Evolutionary conservation across 2,113 vertebrate genomes (phyloP), one percentile per base, ranked within the genome.

Genomic region (Bucco capensis): DNA sequence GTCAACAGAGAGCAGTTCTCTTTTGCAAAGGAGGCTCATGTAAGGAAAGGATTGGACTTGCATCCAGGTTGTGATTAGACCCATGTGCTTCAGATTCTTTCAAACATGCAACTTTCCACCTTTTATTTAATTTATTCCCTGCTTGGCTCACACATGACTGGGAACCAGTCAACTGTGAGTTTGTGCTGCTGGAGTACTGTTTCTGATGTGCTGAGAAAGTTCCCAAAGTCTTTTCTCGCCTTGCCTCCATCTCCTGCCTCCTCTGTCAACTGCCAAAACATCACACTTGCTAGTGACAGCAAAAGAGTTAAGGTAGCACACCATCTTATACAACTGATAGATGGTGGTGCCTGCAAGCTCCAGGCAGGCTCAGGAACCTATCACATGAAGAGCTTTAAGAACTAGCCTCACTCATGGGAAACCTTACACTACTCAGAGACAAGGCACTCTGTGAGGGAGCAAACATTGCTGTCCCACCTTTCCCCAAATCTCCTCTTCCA

Each of bases 181-280:
- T 90, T 75, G 33, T 78, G 58, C 74, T 73, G 61, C 66, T 92
- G 49, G 19, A 71, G 44, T 28, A 74, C 35, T 74, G 17, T 53
- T 83, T 86, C 83, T 57, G 69, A 75, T 69, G 44, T n/a, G 61
- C 80, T 92, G 88, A 86, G 92, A 92, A 96, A 92, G 50, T 82
- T 95, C 81, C 74, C 71, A 37, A 61, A 92, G 83, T 49, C 16
- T 88, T 92, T 95, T 95, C 73, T 93, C 95, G 73, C 88, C 61
- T 95, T 81, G 30, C 40, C 62, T 88, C 67, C 25, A 70, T 57
- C 86, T 94, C 53, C 81, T 93, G 77, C 69, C 73, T 90, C 35
- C 57, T 84, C 73, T 81, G 62, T 33, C 83, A 88, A 7, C 50
- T 86, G 90, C 70, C 54, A 85, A 82, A 93, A 93, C 66, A 79